These are phyloP conservation scores for Probaryconus sp. DNA, from an alignment of 1,140 invertebrate species.

Conservation along the genomic window DNA sequence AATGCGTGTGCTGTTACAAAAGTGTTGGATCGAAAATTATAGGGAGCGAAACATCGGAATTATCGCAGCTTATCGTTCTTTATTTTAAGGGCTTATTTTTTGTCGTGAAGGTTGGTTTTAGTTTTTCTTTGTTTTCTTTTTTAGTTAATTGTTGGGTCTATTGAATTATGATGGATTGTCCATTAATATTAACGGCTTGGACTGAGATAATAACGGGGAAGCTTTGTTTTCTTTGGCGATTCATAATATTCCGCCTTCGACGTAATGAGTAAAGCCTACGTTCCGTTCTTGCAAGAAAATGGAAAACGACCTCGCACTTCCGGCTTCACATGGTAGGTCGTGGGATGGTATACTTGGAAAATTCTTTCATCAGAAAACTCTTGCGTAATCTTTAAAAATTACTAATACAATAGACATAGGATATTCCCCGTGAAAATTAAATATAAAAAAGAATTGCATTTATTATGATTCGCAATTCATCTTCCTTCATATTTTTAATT, in stretches of 20 bases:
- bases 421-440: no score
- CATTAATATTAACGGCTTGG: conserved; percentile 73
- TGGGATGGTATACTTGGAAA: conserved; percentile 31
- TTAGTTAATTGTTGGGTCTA: conserved; percentile 68
- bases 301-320: conserved; percentile 57
- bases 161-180: conserved; percentile 68
- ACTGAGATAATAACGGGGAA: conserved; percentile 69
- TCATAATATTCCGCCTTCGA: conserved; percentile 44
- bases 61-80: no score
- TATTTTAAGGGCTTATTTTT: no score
- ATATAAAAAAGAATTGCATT: no score
- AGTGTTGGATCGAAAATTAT: no score
- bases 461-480: no score
- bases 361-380: conserved; percentile 19
- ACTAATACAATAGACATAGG: no score
- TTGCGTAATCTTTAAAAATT: conserved; percentile 14
- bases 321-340: conserved; percentile 41
- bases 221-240: conserved; percentile 61
- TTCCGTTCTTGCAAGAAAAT: conserved; percentile 34
- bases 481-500: no score
- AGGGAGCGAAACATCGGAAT: no score
- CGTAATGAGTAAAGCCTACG: conserved; percentile 32
- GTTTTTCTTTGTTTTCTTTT: no score
- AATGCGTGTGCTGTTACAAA: no score
- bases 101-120: no score